Evolutionary conservation across 1,140 invertebrate genomes (phyloP).

Genomic region (Eciton burchellii): DNA sequence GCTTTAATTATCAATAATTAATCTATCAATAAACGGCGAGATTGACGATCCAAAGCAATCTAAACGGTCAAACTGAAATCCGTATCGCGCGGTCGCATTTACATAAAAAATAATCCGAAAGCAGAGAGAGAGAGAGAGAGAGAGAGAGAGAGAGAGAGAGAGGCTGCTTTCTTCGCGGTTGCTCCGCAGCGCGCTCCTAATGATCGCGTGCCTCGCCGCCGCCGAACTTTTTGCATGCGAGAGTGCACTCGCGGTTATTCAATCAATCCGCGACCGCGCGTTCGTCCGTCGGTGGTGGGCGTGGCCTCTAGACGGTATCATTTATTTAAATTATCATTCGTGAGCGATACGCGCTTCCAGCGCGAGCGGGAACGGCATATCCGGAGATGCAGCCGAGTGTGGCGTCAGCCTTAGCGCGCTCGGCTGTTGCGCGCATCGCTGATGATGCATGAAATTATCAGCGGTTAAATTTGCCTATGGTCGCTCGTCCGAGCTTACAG

Average conservation of each 20-base stretch:
- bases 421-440: conserved; percentile 5
- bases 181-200: not conserved
- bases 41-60: too few relatives aligned
- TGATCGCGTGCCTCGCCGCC: conserved; percentile 3
- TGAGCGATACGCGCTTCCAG: conserved; percentile 20
- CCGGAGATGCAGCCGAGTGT: conserved; percentile 40
- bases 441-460: conserved; percentile 54
- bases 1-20: not conserved
- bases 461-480: conserved; percentile 35
- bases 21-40: not conserved
- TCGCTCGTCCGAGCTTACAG: conserved; percentile 6
- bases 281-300: conserved; percentile 32
- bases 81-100: too few relatives aligned
- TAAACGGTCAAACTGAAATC: too few relatives aligned
- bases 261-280: conserved; percentile 25
- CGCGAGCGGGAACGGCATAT: conserved; percentile 23
- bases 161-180: not conserved
- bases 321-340: conserved; percentile 69
- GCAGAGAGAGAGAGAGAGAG: too few relatives aligned
- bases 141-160: too few relatives aligned
- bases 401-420: conserved; percentile 50
- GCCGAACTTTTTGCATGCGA: conserved; percentile 18
- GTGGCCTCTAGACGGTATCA: conserved; percentile 52
- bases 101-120: not conserved
- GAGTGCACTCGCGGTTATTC: conserved; percentile 21